A percentile compares a stretch with the other conserved stretches of the same genome.
These are phyloP conservation scores for Urocynchramus pylzowi DNA, from an alignment of 2,113 vertebrate species.

Conservation along the genomic window DNA sequence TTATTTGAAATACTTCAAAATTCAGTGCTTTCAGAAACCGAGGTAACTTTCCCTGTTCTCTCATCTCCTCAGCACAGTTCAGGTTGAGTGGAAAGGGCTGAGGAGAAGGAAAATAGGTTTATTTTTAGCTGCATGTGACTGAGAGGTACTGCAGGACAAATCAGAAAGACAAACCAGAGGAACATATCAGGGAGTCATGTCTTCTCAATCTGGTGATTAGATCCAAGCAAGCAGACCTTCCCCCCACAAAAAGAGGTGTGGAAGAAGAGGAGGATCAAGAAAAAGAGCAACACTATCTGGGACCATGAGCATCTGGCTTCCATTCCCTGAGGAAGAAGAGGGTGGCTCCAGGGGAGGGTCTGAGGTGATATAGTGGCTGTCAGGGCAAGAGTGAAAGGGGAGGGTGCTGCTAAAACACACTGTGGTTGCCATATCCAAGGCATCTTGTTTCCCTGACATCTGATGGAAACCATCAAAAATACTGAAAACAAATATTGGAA, in stretches of 20 bases:
- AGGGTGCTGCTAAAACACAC: background rate
- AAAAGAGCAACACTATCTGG: background rate
- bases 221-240: background rate
- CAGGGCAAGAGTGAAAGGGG: background rate
- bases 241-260: background rate
- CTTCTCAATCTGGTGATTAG: background rate
- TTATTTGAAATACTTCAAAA: background rate
- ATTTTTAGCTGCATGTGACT: constrained; percentile 13
- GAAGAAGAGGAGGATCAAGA: background rate
- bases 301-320: accelerated
- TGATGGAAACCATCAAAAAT: background rate
- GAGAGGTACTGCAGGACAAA: background rate
- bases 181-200: background rate
- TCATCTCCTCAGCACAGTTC: background rate
- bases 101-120: background rate
- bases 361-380: background rate
- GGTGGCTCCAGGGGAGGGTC: background rate
- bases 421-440: background rate
- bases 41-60: background rate
- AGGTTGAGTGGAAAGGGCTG: background rate
- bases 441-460: background rate
- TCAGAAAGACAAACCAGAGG: background rate
- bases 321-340: background rate
- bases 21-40: background rate
- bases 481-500: background rate